Percentiles rank a stretch among this genome's conserved stretches.
Conservation (phyloP, 2,888 invertebrate species). For the Augiades crinisus region DNA sequence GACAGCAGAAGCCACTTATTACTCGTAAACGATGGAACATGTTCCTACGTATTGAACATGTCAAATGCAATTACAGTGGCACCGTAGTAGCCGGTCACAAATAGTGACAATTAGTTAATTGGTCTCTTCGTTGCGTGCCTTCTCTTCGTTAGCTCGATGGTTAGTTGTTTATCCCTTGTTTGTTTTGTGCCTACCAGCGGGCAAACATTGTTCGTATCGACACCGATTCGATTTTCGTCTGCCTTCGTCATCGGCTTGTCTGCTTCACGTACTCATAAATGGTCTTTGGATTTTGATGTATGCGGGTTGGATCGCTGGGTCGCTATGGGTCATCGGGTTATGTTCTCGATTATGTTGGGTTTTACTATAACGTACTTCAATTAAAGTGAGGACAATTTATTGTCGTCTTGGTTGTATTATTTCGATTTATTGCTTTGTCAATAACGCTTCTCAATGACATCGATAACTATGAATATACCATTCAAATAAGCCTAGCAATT, state of each 20-base stretch:
- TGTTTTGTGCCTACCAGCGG: conserved; percentile 13
- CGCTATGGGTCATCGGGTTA: too few species aligned
- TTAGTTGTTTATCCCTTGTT: conserved; percentile 24
- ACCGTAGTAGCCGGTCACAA: conserved; percentile 28
- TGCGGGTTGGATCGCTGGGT: conserved; percentile 8
- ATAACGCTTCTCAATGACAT: too few species aligned
- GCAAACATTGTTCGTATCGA: conserved; percentile 22
- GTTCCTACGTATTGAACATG: conserved; percentile 8
- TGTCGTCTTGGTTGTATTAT: not conserved
- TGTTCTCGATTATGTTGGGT: conserved; percentile 19
- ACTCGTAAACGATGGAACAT: not conserved
- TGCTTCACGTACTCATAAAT: conserved; percentile 14
- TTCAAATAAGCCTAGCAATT: too few species aligned
- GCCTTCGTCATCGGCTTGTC: conserved; percentile 23
- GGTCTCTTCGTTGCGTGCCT: conserved; percentile 33
- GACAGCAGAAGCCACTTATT: not conserved
- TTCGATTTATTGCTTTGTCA: conserved; percentile 1
- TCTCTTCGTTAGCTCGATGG: conserved; percentile 37
- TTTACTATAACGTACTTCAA: conserved; percentile 5
- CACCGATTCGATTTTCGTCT: conserved; percentile 22
- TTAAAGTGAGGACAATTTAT: not conserved
- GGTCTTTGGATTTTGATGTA: conserved; percentile 13
- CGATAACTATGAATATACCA: too few species aligned
- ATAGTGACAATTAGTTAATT: conserved; percentile 39
- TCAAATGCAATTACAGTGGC: conserved; percentile 21